Evolutionary conservation across 2,888 invertebrate genomes (phyloP).

Genomic region (Acanthosepion pharaonis): DNA sequence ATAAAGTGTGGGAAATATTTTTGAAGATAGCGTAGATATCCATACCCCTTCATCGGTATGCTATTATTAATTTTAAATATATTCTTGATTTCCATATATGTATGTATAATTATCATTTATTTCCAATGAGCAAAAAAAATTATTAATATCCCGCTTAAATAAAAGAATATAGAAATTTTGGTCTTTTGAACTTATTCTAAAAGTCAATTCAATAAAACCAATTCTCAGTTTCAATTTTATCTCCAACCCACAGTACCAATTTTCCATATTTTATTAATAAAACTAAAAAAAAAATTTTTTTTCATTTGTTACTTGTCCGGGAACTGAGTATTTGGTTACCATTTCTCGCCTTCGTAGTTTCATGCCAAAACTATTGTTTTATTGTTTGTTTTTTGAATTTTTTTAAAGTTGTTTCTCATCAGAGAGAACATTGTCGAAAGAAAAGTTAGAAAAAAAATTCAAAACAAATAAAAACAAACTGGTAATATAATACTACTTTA

Average conservation of each 20-base stretch:
- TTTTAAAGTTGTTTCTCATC: neutral
- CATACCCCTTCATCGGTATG: too few relatives aligned
- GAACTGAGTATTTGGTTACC: neutral
- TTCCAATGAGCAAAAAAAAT: too few relatives aligned
- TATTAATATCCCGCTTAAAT: too few relatives aligned
- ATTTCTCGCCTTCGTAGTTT: too few relatives aligned
- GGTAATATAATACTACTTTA: neutral
- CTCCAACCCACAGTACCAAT: neutral
- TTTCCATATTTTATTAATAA: neutral
- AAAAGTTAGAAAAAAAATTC: neutral
- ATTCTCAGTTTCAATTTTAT: neutral
- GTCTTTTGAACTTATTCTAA: neutral
- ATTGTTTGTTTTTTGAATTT: neutral
- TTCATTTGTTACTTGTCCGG: neutral
- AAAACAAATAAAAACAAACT: neutral
- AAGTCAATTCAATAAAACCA: neutral
- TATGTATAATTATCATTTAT: too few relatives aligned
- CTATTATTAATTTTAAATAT: too few relatives aligned
- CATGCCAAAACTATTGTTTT: too few relatives aligned
- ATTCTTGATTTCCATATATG: too few relatives aligned
- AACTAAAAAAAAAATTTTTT: neutral
- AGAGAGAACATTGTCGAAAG: neutral
- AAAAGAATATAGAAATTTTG: too few relatives aligned
- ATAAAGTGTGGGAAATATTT: too few relatives aligned
- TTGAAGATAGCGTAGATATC: too few relatives aligned